Percentiles rank a stretch among this genome's conserved stretches.
phyloP scores from a whole-genome alignment of 1,140 invertebrate genomes.

The Lanistes nyassanus region DNA sequence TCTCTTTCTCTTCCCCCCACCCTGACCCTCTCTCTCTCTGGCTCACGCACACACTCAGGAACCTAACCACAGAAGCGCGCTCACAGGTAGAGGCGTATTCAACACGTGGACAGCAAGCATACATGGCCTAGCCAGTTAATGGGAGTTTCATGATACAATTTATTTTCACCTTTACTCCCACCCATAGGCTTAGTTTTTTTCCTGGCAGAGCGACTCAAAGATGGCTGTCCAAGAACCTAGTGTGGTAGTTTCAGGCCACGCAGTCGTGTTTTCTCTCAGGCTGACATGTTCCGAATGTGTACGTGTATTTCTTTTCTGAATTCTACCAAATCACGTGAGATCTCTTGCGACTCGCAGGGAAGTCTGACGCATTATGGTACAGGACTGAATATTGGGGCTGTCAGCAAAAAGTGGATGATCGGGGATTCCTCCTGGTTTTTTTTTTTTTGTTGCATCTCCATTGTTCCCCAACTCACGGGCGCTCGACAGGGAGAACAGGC shows the following conservation, averaged over 20 bases:
- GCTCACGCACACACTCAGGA: constrained; percentile 4
- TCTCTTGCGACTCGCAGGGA: no score
- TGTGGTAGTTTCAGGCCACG: constrained; percentile 6
- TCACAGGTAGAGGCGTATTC: background rate
- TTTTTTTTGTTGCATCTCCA: no score
- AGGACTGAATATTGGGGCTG: no score
- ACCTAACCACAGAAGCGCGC: background rate
- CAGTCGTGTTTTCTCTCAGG: no score
- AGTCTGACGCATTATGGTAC: no score
- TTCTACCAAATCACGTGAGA: no score
- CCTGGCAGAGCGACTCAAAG: constrained; percentile 15
- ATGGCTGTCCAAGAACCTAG: background rate
- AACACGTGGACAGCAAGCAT: background rate
- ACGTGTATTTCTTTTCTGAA: no score
- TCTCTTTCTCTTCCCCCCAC: background rate
- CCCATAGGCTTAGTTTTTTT: background rate
- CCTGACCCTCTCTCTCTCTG: constrained; percentile 1
- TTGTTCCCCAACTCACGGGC: no score
- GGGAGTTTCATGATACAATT: constrained; percentile 28
- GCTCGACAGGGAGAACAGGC: no score
- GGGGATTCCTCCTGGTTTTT: background rate
- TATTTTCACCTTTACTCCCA: constrained; percentile 15
- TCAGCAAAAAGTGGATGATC: constrained; percentile 14
- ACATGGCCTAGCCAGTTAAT: constrained; percentile 13
- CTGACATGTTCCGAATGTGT: no score